phyloP scores from a whole-genome alignment of 2,113 vertebrate genomes.

The Phalacrocorax aristotelis region DNA sequence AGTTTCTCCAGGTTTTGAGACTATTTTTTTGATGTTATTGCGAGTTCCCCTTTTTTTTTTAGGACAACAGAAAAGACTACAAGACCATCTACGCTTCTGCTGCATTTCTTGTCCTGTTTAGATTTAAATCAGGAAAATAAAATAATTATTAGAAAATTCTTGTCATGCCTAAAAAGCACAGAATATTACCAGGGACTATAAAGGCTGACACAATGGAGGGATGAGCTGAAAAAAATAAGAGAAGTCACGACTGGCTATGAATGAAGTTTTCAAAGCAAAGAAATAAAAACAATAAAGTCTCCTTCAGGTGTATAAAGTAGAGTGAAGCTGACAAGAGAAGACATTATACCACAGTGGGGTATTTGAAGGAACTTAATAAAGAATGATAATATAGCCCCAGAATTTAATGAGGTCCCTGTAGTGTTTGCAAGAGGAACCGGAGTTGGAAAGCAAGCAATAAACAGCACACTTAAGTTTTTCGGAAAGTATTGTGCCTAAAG shows the following conservation, averaged over 20 bases:
- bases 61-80: neutral
- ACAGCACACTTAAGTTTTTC: neutral
- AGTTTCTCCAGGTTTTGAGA: neutral
- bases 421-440: constrained; percentile 13
- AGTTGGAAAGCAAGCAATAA: constrained; percentile 22
- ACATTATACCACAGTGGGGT: neutral
- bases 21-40: neutral
- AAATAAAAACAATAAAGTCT: constrained; percentile 33
- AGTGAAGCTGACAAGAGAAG: constrained; percentile 33
- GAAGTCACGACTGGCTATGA: constrained; percentile 12
- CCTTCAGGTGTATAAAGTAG: constrained; percentile 10
- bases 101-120: neutral
- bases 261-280: constrained; percentile 19
- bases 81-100: neutral
- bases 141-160: neutral
- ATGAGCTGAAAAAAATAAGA: neutral
- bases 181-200: neutral
- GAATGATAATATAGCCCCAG: neutral
- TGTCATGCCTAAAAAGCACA: neutral
- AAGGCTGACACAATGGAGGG: neutral
- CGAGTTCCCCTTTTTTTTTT: neutral
- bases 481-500: constrained; percentile 33
- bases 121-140: constrained; percentile 31
- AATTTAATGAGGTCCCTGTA: constrained; percentile 55
- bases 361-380: constrained; percentile 52